These are phyloP conservation scores for Cisticola juncidis DNA, from an alignment of 2,113 vertebrate species.

Conservation along the genomic window DNA sequence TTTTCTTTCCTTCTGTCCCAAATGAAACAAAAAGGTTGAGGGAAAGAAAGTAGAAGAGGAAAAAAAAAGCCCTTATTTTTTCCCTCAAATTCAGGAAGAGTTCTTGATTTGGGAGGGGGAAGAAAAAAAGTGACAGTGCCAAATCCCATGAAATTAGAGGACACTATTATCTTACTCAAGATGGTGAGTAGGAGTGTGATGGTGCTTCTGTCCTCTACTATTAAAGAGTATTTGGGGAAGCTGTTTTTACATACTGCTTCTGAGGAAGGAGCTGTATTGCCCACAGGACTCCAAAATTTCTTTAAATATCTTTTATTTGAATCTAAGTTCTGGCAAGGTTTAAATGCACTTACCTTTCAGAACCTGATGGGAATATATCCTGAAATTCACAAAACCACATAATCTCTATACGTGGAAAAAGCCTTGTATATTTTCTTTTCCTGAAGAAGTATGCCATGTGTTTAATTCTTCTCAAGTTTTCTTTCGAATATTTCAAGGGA, in stretches of 20 bases:
- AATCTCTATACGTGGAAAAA: background rate
- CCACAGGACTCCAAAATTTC: background rate
- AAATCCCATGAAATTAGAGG: background rate
- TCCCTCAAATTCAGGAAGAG: background rate
- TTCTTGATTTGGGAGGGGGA: background rate
- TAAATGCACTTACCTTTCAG: background rate
- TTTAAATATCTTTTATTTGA: background rate
- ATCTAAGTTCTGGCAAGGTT: background rate
- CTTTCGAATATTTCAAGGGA: background rate
- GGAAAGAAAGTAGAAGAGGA: background rate
- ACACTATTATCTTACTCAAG: background rate
- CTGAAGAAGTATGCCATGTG: background rate
- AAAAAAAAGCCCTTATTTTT: background rate
- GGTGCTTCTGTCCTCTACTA: background rate
- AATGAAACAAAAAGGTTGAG: background rate
- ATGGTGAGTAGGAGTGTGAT: background rate
- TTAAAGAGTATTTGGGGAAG: background rate
- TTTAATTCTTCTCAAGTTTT: background rate
- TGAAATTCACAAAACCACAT: background rate
- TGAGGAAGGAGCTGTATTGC: background rate
- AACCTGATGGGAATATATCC: background rate
- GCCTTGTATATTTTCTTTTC: background rate
- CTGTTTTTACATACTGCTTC: background rate
- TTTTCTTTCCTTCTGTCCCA: background rate
- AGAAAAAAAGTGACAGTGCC: background rate